Evolutionary conservation across 2,113 vertebrate genomes (phyloP).

Genomic region (Aythya baeri): DNA sequence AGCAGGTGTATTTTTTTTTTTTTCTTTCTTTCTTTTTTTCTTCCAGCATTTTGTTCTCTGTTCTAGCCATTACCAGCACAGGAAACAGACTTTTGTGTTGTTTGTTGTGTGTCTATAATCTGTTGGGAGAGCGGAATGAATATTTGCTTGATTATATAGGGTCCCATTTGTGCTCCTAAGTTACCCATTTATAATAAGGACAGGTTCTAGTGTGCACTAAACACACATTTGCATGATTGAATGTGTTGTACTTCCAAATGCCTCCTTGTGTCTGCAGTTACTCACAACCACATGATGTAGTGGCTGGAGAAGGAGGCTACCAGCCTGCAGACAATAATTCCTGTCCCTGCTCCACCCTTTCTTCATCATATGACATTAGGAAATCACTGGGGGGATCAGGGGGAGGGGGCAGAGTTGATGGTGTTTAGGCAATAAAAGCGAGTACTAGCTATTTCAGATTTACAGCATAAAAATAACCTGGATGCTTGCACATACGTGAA

Average conservation of each 20-base stretch:
- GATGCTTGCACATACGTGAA: not conserved
- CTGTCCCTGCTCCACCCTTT: not conserved
- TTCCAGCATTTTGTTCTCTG: not conserved
- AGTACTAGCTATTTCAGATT: not conserved
- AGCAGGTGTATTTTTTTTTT: not conserved
- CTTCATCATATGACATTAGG: not conserved
- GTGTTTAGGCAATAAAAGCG: not conserved
- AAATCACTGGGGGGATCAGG: not conserved
- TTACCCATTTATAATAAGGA: not conserved
- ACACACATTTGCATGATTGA: not conserved
- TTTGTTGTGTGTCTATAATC: not conserved
- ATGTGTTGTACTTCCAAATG: not conserved
- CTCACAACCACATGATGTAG: not conserved
- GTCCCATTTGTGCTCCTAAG: not conserved
- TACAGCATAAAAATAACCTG: not conserved
- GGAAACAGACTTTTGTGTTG: not conserved
- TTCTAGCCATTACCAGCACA: not conserved
- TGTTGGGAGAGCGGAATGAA: not conserved
- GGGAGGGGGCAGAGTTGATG: not conserved
- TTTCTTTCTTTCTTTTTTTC: not conserved
- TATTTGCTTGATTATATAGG: not conserved
- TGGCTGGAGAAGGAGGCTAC: not conserved
- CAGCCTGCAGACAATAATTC: not conserved
- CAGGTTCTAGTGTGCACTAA: not conserved
- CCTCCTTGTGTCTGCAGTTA: not conserved